A percentile compares a stretch with the other conserved stretches of the same genome.
phyloP scores from a whole-genome alignment of 2,113 vertebrate genomes.

The Noctilio leporinus region DNA sequence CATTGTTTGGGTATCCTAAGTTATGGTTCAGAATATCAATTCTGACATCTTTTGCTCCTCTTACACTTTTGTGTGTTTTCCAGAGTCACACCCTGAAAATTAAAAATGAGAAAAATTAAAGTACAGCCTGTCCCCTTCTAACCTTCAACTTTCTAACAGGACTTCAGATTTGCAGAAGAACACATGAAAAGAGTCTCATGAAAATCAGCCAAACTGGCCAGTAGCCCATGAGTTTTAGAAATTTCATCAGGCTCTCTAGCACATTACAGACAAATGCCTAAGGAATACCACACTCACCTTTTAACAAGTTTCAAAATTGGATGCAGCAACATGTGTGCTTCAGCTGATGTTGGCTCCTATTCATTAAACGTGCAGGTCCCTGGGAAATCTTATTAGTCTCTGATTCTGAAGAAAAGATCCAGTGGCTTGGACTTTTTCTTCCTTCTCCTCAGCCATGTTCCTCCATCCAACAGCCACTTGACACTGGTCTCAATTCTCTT shows the following conservation, averaged over 20 bases:
- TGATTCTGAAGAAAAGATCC: not conserved
- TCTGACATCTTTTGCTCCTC: not conserved
- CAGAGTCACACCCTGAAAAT: not conserved
- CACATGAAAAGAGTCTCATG: not conserved
- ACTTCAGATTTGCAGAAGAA: not conserved
- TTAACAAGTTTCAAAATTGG: not conserved
- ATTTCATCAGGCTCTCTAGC: not conserved
- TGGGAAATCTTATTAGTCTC: not conserved
- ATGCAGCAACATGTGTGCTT: not conserved
- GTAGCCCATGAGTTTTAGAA: not conserved
- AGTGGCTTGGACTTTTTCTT: not conserved
- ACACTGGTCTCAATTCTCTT: not conserved
- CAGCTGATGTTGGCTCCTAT: not conserved
- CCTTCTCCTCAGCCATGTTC: not conserved
- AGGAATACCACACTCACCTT: not conserved
- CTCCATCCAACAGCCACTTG: not conserved
- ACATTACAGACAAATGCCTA: not conserved
- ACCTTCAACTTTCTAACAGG: not conserved
- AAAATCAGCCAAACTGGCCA: not conserved
- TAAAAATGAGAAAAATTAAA: not conserved
- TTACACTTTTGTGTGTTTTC: not conserved
- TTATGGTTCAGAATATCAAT: not conserved
- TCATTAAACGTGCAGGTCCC: not conserved
- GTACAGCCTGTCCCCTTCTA: not conserved
- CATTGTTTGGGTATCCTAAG: not conserved